Evolutionary conservation across 2,888 invertebrate genomes (phyloP), one percentile per base, ranked within the genome.

Genomic region (Drosophila demipolita): DNA sequence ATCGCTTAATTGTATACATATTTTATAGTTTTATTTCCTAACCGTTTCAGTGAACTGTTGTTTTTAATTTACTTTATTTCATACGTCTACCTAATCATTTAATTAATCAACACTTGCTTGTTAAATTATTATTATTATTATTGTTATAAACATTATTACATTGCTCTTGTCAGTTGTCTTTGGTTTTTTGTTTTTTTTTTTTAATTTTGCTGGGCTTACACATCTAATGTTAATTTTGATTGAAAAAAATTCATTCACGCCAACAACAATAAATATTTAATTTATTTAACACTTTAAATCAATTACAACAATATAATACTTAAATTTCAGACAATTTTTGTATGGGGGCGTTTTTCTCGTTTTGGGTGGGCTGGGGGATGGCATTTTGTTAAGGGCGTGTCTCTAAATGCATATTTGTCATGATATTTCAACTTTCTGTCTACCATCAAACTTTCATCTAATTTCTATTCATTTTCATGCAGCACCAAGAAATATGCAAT

Each of bases 51-150:
- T 61, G 53, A 48, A 23, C 20, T 40, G 17, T 50, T 23, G n/a
- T 48, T 57, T 66, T 29, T 20, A 26, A 20, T 54, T 42, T 58
- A 49, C 23, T 52, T 70, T 66, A 64, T 74, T 78, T 69, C 50
- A 71, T 70, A 70, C 71, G 42, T 80, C 83, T 83, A 83, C 74
- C 83, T 83, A 83, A 82, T 80, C 73, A 65, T 75, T 75, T 53
- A 80, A 63, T 78, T 71, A 64, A 87, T 76, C 71, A 80, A 78
- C 74, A 73, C 63, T 59, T 23, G 32, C 53, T 71, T 29, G 29
- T 29, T 29, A 0, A 29, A 36, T 23, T 42, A 23, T 23, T 15
- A 45, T 45, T 33, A 50, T 33, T 33, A 33, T 42, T 35, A 23
- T 66, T 61, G 58, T 63, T 40, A 29, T 40, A 12, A 26, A 23